Percentiles rank a stretch among this genome's conserved stretches.
Evolutionary conservation across 2,888 invertebrate genomes (phyloP).

Genomic region (Apamea crenata): DNA sequence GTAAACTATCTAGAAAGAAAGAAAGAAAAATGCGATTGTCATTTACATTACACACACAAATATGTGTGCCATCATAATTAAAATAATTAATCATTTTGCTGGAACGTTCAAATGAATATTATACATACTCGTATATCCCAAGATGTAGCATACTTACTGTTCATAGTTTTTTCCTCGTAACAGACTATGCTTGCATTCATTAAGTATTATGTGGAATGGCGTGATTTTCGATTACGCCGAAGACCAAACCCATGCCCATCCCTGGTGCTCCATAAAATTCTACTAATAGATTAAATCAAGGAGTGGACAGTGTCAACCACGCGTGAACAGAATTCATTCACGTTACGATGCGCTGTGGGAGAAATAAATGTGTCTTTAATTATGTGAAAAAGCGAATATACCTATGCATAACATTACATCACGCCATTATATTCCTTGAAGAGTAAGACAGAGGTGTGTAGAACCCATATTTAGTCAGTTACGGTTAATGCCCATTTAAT

Average conservation of each 20-base stretch:
- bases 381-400: constrained; percentile 4
- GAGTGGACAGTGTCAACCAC: constrained; percentile 7
- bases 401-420: background rate
- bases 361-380: constrained; percentile 10
- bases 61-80: too few species aligned
- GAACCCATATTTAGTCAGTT: background rate
- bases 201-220: background rate
- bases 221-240: constrained; percentile 27
- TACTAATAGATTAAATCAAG: constrained; percentile 47
- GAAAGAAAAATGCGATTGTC: too few species aligned
- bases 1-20: too few species aligned
- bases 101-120: background rate
- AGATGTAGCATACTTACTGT: background rate
- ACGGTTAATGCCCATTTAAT: background rate
- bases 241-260: constrained; percentile 7
- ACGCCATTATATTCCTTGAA: background rate
- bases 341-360: constrained; percentile 23
- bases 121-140: background rate
- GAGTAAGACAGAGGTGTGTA: background rate
- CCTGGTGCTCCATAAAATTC: constrained; percentile 38
- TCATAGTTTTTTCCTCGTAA: background rate
- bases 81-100: too few species aligned
- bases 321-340: constrained; percentile 43
- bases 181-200: background rate
- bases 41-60: too few species aligned